A percentile compares a stretch with the other conserved stretches of the same genome.
Conservation (phyloP, 2,113 vertebrate genomes). For the Siphamia tubifer region DNA sequence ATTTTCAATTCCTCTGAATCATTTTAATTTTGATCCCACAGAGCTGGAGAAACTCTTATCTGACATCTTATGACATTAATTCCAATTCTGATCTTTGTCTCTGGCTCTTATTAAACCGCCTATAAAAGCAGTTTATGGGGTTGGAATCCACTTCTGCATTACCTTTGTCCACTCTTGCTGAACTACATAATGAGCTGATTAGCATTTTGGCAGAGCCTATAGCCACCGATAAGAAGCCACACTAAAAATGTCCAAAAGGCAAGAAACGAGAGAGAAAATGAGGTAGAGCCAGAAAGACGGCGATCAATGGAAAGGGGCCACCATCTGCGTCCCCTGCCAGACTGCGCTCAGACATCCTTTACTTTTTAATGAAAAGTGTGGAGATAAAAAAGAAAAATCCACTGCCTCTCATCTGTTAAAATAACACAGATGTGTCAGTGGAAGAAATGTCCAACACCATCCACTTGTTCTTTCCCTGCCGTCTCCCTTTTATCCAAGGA, state of each 20-base stretch:
- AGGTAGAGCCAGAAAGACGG: neutral
- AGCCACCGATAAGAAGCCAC: slow-evolving; percentile 50
- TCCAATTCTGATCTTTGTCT: slow-evolving; percentile 8
- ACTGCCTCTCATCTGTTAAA: slow-evolving; percentile 23
- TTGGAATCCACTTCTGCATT: slow-evolving; percentile 20
- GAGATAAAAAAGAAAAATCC: slow-evolving; percentile 26
- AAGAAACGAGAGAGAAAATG: neutral
- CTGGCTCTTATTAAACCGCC: slow-evolving; percentile 40
- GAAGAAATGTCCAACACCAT: slow-evolving; percentile 4
- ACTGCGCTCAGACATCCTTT: slow-evolving; percentile 15
- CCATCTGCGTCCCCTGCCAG: slow-evolving; percentile 40
- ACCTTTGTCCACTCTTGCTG: slow-evolving; percentile 44
- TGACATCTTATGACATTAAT: slow-evolving; percentile 34
- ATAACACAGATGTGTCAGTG: slow-evolving; percentile 25
- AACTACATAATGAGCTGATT: slow-evolving; percentile 73
- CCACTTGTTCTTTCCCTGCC: neutral
- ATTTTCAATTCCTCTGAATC: neutral
- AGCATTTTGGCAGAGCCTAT: slow-evolving; percentile 62
- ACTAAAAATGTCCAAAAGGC: slow-evolving; percentile 13
- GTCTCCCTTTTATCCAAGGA: neutral
- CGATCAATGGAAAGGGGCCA: slow-evolving; percentile 33
- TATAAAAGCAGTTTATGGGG: slow-evolving; percentile 38
- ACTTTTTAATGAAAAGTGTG: slow-evolving; percentile 46
- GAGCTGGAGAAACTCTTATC: slow-evolving; percentile 21
- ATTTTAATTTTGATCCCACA: slow-evolving; percentile 3